phyloP scores from a whole-genome alignment of 2,888 invertebrate species.

The Amblyteles armatorius region DNA sequence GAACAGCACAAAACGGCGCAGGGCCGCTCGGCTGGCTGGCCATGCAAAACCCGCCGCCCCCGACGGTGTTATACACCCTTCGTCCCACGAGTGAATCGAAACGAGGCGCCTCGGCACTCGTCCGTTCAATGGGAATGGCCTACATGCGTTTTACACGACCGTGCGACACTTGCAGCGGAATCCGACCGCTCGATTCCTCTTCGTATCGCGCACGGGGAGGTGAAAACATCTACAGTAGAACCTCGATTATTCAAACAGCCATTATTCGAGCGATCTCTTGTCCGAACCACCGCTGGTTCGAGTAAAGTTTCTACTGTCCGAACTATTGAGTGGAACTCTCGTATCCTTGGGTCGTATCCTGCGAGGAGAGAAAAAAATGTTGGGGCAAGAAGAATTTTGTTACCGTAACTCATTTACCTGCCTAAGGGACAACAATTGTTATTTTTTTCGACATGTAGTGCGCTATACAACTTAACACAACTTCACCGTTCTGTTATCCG shows the following conservation, averaged over 20 bases:
- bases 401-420: too few species aligned
- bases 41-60: background rate
- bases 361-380: too few species aligned
- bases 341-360: too few species aligned
- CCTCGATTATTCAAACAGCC: too few species aligned
- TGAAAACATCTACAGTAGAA: too few species aligned
- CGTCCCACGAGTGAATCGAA: slow-evolving; percentile 45
- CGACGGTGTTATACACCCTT: background rate
- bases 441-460: background rate
- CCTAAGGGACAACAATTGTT: background rate
- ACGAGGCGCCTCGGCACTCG: slow-evolving; percentile 25
- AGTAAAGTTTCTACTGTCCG: too few species aligned
- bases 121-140: slow-evolving; percentile 58
- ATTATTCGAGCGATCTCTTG: too few species aligned
- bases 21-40: background rate
- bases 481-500: too few species aligned
- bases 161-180: slow-evolving; percentile 15
- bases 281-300: too few species aligned
- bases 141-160: slow-evolving; percentile 42
- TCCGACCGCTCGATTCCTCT: slow-evolving; percentile 4
- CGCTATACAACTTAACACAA: too few species aligned
- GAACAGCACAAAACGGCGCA: background rate
- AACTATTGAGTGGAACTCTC: too few species aligned
- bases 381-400: too few species aligned
- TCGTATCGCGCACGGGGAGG: background rate